Percentiles rank a stretch among this genome's conserved stretches.
phyloP scores from a whole-genome alignment of 2,797 vertebrate genomes.

The Sebastes diaconus region DNA sequence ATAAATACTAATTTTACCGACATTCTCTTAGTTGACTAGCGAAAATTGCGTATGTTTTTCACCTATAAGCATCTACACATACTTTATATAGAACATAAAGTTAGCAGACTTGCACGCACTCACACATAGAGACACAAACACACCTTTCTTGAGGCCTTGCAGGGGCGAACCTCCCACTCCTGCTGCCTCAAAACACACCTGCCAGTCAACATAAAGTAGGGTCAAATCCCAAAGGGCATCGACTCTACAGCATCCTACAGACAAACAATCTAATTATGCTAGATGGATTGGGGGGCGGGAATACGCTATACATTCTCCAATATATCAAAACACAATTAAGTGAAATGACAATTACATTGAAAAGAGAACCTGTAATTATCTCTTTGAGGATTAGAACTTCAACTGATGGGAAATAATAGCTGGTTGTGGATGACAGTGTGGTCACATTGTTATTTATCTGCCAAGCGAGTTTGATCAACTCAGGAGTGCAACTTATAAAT shows the following conservation, averaged over 20 bases:
- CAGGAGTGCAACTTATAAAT: constrained; percentile 44
- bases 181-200: constrained; percentile 45
- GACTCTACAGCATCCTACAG: constrained; percentile 14
- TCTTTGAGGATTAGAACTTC: constrained; percentile 51
- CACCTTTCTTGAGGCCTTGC: constrained; percentile 25
- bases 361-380: constrained; percentile 66
- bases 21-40: not conserved
- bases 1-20: not conserved
- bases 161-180: constrained; percentile 50
- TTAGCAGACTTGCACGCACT: not conserved
- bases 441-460: constrained; percentile 60
- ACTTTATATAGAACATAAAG: not conserved
- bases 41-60: not conserved
- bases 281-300: constrained; percentile 18
- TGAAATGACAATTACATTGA: constrained; percentile 67
- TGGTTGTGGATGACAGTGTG: constrained; percentile 38
- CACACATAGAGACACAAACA: not conserved
- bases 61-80: not conserved
- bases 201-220: constrained; percentile 60
- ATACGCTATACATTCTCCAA: constrained; percentile 53
- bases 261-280: constrained; percentile 43
- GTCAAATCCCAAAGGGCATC: constrained; percentile 64
- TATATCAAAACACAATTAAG: constrained; percentile 71
- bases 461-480: constrained; percentile 45
- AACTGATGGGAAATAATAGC: constrained; percentile 64